Percentiles rank a stretch among this genome's conserved stretches.
Evolutionary conservation across 2,797 vertebrate species (phyloP).

Genomic region (Ctenopoma kingsleyae): DNA sequence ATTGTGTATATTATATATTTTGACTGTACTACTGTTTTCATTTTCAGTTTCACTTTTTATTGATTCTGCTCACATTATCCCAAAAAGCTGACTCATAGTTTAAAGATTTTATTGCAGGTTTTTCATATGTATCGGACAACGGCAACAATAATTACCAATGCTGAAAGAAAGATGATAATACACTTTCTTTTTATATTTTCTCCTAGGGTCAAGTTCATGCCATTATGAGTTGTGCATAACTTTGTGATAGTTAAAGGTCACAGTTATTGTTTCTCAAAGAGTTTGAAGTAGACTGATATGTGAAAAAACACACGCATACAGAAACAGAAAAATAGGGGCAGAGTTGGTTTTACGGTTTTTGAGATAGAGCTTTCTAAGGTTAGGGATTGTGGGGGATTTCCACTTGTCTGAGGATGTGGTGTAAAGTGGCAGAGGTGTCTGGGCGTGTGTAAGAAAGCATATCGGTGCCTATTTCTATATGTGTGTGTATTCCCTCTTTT

Average conservation of each 20-base stretch:
- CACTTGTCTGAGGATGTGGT: constrained; percentile 52
- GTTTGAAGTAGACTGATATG: constrained; percentile 8
- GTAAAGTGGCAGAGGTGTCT: constrained; percentile 35
- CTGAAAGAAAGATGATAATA: background rate
- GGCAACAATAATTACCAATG: background rate
- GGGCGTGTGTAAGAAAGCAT: constrained; percentile 2
- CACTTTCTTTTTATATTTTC: constrained; percentile 1
- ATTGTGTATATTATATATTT: background rate
- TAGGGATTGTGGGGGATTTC: constrained; percentile 68
- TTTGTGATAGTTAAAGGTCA: constrained; percentile 1
- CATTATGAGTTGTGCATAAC: constrained; percentile 3
- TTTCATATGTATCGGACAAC: background rate
- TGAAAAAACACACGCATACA: constrained; percentile 13
- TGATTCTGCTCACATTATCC: constrained; percentile 1
- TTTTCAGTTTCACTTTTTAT: background rate
- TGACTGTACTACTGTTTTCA: background rate
- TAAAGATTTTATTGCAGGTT: background rate
- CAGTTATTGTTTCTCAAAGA: background rate
- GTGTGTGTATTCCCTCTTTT: background rate
- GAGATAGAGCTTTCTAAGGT: constrained; percentile 27
- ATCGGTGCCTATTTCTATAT: constrained; percentile 21
- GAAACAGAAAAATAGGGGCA: constrained; percentile 3
- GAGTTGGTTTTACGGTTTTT: constrained; percentile 35
- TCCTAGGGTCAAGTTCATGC: constrained; percentile 14
- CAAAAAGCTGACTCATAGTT: background rate